Conservation (phyloP, 2,888 invertebrate species). For the Cephus pygmeus region DNA sequence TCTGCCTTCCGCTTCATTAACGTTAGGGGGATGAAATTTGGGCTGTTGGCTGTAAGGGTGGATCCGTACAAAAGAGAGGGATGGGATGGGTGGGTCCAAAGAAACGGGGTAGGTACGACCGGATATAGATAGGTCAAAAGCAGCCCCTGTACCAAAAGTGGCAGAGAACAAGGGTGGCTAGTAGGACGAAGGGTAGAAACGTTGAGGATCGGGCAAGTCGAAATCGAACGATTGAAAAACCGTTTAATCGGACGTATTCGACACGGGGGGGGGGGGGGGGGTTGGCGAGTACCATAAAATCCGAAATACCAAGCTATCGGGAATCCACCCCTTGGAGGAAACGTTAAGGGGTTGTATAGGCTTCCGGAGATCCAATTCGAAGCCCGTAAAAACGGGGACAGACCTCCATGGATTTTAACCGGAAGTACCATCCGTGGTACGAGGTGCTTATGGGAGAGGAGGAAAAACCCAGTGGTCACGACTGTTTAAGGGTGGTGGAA, state of each 20-base stretch:
- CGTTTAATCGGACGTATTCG: slow-evolving; percentile 17
- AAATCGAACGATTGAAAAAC: slow-evolving; percentile 1
- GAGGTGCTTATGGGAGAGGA: not conserved
- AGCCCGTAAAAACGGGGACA: not conserved
- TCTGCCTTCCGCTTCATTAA: slow-evolving; percentile 42
- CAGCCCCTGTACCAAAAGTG: not conserved
- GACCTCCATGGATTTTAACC: not conserved
- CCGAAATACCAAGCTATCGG: slow-evolving; percentile 12
- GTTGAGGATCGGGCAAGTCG: not conserved
- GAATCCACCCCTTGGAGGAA: not conserved
- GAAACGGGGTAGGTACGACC: not conserved
- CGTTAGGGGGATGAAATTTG: not conserved
- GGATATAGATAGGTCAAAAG: not conserved
- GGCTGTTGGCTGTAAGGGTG: not conserved
- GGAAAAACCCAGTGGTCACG: not conserved
- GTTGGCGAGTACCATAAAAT: slow-evolving; percentile 18
- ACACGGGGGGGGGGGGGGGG: not conserved
- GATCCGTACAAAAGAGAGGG: not conserved
- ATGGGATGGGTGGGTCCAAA: not conserved
- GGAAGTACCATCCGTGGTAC: not conserved
- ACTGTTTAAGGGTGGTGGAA: not conserved
- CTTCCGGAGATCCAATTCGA: not conserved
- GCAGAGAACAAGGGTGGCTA: not conserved
- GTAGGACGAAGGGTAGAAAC: not conserved
- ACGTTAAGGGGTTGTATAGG: not conserved